Evolutionary conservation across 1,140 invertebrate genomes (phyloP), one percentile per base, ranked within the genome.

Genomic region (Hesperophylax magnus): DNA sequence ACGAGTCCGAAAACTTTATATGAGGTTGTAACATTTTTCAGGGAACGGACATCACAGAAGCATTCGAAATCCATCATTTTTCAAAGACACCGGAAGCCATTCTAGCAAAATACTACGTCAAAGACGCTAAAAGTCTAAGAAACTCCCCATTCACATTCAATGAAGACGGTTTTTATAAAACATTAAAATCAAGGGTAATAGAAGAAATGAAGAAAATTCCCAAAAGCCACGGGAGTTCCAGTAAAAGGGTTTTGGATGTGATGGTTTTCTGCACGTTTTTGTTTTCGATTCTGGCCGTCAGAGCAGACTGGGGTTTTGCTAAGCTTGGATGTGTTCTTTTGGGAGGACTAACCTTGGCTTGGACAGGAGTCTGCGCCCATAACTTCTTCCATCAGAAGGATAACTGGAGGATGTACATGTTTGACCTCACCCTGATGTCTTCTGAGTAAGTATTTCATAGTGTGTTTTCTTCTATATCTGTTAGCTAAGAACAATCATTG

Each of bases 381-480:
- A 97, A 97, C 87, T 97, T 95, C 85, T 93, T 97, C 67, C 96
- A 97, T 86, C 91, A 93, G 84, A 91, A 90, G 22, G 93, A 97
- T 85, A 96, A 92, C 85, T 96, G 95, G 91, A 92, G 96, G 61
- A 96, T 96, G 93, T 96, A 95, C 85, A 92, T 95, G 54, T 95
- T 95, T 79, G 94, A 97, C 85, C 86, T 97, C 15, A 88, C 90
- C 34, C 85, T 93, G 69, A 86, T 94, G 87, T 92, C 93, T 3
- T 93, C 92, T n/a, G 91, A 87, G 92, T 93, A 87, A 85, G 85
- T 82, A 47, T 47, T 47, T 47, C 14, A 39, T 4, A 39, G 1
- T 9, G 7, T 1, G 0, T 39, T 39, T 5, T 39, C 1, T 2
- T 27, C 5, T 27, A 27, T 27, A 2, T 27, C 2, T 27, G 5